Base-by-base conservation (phyloP, 2,888 invertebrate species). In the Polymixis flavicincta region DNA sequence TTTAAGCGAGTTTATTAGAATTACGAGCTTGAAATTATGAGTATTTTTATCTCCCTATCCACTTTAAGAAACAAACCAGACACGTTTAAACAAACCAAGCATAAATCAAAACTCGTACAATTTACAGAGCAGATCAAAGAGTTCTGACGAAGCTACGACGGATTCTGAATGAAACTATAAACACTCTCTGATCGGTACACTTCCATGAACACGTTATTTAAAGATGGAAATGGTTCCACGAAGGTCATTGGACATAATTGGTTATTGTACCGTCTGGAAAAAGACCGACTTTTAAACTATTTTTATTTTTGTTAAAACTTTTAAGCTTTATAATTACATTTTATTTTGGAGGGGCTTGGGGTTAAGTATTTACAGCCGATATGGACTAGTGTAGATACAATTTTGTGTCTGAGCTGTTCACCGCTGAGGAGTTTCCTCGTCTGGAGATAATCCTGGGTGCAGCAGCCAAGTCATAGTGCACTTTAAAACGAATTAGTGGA, bases 41-140 rank as follows among this genome's bases (percentile, higher is more conserved):
- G n/a, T 61, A 50, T 61, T 68, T 61, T 61, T 54, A 42, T 54
- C 48, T 13, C 19, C 45, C 59, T 50, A 55, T 13, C 19, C n/a
- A 52, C 25, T 59, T 54, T 45, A 17, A 55, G 65, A 78, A 61
- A 60, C 4, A 83, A 69, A 69, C 65, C 80, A 78, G 72, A 61
- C 22, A 22, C 22, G 17, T 22, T 37, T 37, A 60, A 50, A 78
- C 54, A 83, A 61, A 68, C 71, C 14, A 17, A 32, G 13, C 71
- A 82, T 67, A 37, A 71, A 71, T 83, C 64, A 72, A 68, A 83
- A 72, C 54, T 68, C 64, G 14, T 54, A 60, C 25, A 55, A 60
- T 57, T 4, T 52, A 28, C 59, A 67, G 52, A 64, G 22, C 67
- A 68, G 45, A 80, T 83, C 83, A 83, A 80, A 80, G 54, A 65